Conservation (phyloP, 2,797 vertebrate genomes). For the Varecia variegata region DNA sequence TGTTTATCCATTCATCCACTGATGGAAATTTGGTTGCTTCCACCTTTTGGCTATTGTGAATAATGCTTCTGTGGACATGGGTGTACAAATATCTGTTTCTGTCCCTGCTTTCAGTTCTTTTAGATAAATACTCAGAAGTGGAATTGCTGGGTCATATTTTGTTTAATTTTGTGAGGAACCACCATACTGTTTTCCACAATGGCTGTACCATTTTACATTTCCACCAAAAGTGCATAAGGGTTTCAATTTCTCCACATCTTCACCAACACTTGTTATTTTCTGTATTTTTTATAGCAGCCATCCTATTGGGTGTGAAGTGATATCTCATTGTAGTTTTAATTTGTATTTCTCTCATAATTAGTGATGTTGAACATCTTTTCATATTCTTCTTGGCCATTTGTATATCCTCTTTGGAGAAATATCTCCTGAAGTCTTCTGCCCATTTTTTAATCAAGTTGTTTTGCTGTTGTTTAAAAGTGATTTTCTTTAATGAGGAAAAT, state of each 20-base stretch:
- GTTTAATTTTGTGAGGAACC: background rate
- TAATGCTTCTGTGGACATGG: background rate
- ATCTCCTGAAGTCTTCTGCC: background rate
- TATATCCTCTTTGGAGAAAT: background rate
- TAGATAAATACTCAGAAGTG: background rate
- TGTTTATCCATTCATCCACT: background rate
- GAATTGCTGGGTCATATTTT: background rate
- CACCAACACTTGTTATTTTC: background rate
- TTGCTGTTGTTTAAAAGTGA: background rate
- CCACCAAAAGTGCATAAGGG: background rate
- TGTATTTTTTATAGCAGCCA: background rate
- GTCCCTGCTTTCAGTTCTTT: slow-evolving; percentile 21
- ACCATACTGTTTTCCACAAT: background rate
- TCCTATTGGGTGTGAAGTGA: background rate
- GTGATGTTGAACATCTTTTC: background rate
- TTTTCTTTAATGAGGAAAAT: slow-evolving; percentile 24
- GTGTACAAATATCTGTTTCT: background rate
- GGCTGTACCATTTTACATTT: background rate
- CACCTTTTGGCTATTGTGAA: background rate
- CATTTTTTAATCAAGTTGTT: background rate
- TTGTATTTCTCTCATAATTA: background rate
- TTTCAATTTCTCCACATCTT: background rate
- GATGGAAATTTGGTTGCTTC: background rate
- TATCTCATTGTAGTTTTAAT: background rate
- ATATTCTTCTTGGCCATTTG: background rate